Evolutionary conservation across 2,797 vertebrate species (phyloP).

Genomic region (Intellagama lesueurii): DNA sequence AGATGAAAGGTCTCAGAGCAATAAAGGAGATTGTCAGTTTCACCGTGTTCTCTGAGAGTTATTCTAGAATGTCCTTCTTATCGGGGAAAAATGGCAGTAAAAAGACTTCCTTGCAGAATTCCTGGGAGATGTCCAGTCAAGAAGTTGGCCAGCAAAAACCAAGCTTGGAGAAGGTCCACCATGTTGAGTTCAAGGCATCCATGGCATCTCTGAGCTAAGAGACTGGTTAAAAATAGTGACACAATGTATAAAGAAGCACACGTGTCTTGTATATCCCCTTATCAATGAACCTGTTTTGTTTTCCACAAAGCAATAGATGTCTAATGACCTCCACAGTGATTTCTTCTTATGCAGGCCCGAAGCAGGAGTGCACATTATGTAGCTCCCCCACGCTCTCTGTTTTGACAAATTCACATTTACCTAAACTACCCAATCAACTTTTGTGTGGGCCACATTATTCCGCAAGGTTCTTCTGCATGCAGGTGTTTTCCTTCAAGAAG

Average conservation of each 20-base stretch:
- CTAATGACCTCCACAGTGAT: background rate
- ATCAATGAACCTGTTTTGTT: background rate
- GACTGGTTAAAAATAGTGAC: background rate
- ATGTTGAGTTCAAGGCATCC: too few relatives aligned
- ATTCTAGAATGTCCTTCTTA: background rate
- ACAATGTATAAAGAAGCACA: background rate
- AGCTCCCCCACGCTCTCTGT: slow-evolving; percentile 28
- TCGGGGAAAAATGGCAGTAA: too few relatives aligned
- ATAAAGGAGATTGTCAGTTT: background rate
- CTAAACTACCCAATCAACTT: slow-evolving; percentile 57
- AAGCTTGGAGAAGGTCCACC: background rate
- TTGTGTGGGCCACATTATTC: slow-evolving; percentile 44
- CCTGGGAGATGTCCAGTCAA: too few relatives aligned
- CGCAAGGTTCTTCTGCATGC: slow-evolving; percentile 59
- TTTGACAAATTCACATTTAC: slow-evolving; percentile 41
- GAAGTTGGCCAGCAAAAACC: background rate
- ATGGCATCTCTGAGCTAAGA: too few relatives aligned
- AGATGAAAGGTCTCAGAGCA: background rate
- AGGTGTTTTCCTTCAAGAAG: slow-evolving; percentile 63
- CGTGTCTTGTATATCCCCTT: background rate
- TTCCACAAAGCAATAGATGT: background rate
- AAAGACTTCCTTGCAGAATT: too few relatives aligned
- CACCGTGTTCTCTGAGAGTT: background rate
- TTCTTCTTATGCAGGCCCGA: background rate
- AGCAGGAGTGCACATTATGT: slow-evolving; percentile 50